Conservation (phyloP, 2,797 vertebrate species). For the Tokudaia tokunoshimensis region DNA sequence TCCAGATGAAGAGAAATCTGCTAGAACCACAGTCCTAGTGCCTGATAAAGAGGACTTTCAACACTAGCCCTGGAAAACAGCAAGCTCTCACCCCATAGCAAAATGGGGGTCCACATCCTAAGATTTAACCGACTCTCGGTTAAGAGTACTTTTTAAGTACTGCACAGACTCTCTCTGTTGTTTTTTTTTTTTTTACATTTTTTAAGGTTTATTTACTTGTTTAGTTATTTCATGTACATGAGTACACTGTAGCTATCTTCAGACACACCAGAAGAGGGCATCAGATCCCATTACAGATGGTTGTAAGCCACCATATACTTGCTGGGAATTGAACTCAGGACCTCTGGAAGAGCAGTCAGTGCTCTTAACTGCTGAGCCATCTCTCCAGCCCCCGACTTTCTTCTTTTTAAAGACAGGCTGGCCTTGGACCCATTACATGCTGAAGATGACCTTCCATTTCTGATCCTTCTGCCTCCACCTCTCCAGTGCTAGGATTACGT, state of each 20-base stretch:
- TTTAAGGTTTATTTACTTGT: too few species aligned
- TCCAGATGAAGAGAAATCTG: neutral
- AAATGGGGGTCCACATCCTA: neutral
- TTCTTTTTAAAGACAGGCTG: neutral
- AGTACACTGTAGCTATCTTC: too few species aligned
- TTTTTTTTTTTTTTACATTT: too few species aligned
- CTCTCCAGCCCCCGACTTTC: too few species aligned
- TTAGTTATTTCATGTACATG: too few species aligned
- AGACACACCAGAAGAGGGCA: too few species aligned
- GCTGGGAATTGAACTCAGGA: too few species aligned
- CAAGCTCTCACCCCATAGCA: neutral
- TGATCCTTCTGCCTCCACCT: neutral
- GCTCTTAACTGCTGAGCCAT: too few species aligned
- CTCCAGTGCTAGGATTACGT: neutral
- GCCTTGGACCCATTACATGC: neutral
- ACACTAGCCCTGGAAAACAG: neutral
- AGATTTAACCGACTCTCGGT: neutral
- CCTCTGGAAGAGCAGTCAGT: too few species aligned
- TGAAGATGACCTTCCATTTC: neutral
- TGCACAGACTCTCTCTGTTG: neutral
- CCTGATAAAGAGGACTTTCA: neutral
- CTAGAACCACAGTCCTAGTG: neutral
- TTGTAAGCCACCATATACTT: too few species aligned
- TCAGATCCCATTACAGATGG: too few species aligned
- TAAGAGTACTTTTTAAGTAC: neutral